Evolutionary conservation across 1,140 invertebrate species (phyloP).

Genomic region (Bursaphelenchus mucronatus): DNA sequence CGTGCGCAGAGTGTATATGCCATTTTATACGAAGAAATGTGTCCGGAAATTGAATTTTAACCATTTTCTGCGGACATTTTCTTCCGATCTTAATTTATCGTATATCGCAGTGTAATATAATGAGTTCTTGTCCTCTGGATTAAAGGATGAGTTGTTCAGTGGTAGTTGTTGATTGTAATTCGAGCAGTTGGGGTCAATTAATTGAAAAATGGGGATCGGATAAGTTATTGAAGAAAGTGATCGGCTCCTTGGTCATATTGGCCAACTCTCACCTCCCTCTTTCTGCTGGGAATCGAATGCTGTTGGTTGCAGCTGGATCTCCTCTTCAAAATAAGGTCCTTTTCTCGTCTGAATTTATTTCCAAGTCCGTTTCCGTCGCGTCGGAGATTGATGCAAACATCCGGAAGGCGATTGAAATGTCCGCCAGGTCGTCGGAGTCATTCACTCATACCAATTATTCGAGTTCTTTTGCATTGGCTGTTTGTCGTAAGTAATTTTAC

Average conservation of each 20-base stretch:
- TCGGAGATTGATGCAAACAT: neutral
- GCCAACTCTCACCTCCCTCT: slow-evolving; percentile 13
- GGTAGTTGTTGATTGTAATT: slow-evolving; percentile 12
- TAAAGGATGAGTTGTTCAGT: slow-evolving; percentile 1
- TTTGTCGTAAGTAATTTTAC: slow-evolving; percentile 15
- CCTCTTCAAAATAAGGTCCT: slow-evolving; percentile 8
- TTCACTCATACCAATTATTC: slow-evolving; percentile 17
- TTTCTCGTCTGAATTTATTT: slow-evolving; percentile 3
- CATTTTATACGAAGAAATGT: too few relatives aligned
- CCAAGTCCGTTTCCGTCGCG: neutral
- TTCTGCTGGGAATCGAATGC: slow-evolving; percentile 7
- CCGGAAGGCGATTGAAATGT: slow-evolving; percentile 4
- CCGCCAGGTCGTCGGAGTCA: neutral
- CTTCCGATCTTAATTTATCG: too few relatives aligned
- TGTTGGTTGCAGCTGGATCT: slow-evolving; percentile 10
- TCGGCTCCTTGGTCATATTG: slow-evolving; percentile 10
- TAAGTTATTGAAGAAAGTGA: slow-evolving; percentile 7
- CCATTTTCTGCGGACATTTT: too few relatives aligned
- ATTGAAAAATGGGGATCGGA: slow-evolving; percentile 8
- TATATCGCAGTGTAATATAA: too few relatives aligned
- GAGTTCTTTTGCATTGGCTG: slow-evolving; percentile 2
- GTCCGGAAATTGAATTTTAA: too few relatives aligned
- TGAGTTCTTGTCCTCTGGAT: neutral
- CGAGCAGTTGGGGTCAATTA: slow-evolving; percentile 10
- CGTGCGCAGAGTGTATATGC: too few relatives aligned